Conservation (phyloP, 2,797 vertebrate species). For the Intellagama lesueurii region DNA sequence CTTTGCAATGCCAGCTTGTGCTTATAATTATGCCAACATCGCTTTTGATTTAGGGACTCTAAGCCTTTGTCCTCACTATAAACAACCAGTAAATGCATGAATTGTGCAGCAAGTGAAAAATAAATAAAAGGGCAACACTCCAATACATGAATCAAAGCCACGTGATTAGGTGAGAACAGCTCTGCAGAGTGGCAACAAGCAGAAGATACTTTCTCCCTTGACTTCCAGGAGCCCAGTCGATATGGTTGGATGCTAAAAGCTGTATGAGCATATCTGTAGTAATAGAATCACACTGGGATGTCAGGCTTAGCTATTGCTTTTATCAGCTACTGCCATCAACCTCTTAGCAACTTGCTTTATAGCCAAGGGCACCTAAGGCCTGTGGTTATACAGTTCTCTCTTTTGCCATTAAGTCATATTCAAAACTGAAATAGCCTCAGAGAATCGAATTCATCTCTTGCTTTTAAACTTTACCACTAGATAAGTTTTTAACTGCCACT, state of each 20-base stretch:
- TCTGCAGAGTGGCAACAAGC: neutral
- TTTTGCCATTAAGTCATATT: constrained; percentile 15
- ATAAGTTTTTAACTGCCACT: neutral
- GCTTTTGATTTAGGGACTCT: constrained; percentile 76
- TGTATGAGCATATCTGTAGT: neutral
- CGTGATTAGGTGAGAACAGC: constrained; percentile 15
- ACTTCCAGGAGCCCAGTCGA: neutral
- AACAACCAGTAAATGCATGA: constrained; percentile 74
- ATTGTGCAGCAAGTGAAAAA: constrained; percentile 72
- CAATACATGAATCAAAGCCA: constrained; percentile 49
- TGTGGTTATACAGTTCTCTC: constrained; percentile 7
- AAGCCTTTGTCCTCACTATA: constrained; percentile 73
- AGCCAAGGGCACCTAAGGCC: too few relatives aligned
- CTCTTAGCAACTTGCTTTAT: neutral
- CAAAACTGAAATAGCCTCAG: constrained; percentile 27
- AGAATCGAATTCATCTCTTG: neutral
- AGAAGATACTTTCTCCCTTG: neutral
- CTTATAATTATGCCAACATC: constrained; percentile 74
- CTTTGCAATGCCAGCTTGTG: constrained; percentile 59
- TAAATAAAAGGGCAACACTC: constrained; percentile 71
- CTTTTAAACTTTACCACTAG: neutral
- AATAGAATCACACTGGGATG: neutral
- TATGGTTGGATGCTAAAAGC: neutral
- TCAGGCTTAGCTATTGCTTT: neutral
- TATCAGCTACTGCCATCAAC: neutral